Conservation (phyloP, 1,140 invertebrate species). For the Lutraria rhynchaena region DNA sequence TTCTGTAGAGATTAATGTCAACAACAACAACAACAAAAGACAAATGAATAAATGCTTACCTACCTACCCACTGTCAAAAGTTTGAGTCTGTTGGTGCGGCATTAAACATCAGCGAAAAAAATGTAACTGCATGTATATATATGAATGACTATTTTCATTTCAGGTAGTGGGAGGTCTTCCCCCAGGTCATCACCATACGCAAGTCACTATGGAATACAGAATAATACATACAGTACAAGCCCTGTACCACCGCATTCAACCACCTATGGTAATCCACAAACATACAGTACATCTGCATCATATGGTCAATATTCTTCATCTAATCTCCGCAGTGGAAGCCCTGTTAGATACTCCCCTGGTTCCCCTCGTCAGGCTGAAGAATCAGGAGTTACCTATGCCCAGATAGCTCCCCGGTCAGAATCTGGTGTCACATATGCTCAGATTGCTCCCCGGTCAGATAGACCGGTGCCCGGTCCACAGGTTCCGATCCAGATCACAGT, state of each 20-base stretch:
- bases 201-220: slow-evolving; percentile 18
- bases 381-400: slow-evolving; percentile 32
- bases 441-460: slow-evolving; percentile 53
- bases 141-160: no score
- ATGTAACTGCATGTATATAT: no score
- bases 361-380: slow-evolving; percentile 32
- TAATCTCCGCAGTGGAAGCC: slow-evolving; percentile 1
- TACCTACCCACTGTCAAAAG: no score
- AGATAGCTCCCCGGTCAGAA: slow-evolving; percentile 11
- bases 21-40: no score
- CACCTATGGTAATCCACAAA: slow-evolving; percentile 11
- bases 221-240: slow-evolving; percentile 25
- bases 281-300: slow-evolving; percentile 19
- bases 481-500: slow-evolving; percentile 61
- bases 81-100: no score
- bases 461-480: slow-evolving; percentile 68
- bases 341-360: slow-evolving; percentile 18
- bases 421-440: slow-evolving; percentile 47
- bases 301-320: slow-evolving; percentile 36
- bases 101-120: no score
- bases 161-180: slow-evolving; percentile 58
- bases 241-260: slow-evolving; percentile 9
- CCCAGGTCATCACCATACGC: slow-evolving; percentile 34
- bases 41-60: no score
- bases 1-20: no score